Evolutionary conservation across 2,797 vertebrate species (phyloP).

Genomic region (Esox lucius): DNA sequence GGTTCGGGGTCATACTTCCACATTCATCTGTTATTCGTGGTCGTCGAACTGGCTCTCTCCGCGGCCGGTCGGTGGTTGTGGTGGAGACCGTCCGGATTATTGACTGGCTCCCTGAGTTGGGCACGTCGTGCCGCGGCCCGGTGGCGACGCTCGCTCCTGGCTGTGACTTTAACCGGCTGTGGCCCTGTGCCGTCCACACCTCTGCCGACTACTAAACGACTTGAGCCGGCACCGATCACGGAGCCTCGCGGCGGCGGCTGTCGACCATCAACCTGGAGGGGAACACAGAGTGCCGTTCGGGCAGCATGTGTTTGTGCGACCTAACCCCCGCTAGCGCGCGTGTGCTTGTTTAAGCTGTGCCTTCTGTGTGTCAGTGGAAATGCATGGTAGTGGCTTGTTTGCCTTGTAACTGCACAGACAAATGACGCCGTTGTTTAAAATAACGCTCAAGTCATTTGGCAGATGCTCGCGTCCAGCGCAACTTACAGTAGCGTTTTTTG

Average conservation of each 20-base stretch:
- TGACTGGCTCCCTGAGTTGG: neutral
- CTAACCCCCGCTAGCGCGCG: too few species aligned
- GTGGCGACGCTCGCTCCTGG: neutral
- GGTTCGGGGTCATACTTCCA: too few species aligned
- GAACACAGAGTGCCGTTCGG: neutral
- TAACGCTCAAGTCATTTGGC: too few species aligned
- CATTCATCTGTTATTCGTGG: too few species aligned
- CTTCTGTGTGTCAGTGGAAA: neutral
- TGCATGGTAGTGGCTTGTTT: neutral
- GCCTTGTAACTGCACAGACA: neutral
- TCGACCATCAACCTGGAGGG: neutral
- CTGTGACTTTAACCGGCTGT: conserved; percentile 7
- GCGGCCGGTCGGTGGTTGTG: neutral
- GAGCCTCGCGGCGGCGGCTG: neutral
- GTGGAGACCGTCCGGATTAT: neutral
- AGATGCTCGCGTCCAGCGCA: too few species aligned
- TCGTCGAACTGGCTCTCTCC: too few species aligned
- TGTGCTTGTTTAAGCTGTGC: neutral
- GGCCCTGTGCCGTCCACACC: neutral
- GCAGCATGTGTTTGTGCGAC: neutral
- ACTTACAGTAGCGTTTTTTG: too few species aligned
- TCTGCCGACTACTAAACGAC: conserved; percentile 3
- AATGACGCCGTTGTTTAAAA: too few species aligned
- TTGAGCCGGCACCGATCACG: conserved; percentile 7
- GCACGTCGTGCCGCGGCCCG: neutral